These are phyloP conservation scores for Frieseomelitta varia DNA, from an alignment of 1,140 invertebrate species.

Conservation along the genomic window DNA sequence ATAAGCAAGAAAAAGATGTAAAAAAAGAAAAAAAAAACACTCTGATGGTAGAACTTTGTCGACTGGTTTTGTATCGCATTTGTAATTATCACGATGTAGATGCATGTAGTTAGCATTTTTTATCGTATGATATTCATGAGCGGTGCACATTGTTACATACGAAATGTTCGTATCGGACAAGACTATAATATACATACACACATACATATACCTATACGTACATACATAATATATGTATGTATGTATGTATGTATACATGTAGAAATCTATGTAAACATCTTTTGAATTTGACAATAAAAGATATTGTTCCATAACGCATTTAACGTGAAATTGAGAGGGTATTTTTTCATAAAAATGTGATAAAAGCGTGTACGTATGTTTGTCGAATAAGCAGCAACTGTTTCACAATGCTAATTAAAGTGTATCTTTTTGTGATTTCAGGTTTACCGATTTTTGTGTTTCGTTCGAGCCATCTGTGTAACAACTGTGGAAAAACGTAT, in stretches of 20 bases:
- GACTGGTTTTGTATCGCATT: not conserved
- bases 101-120: not conserved
- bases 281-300: slow-evolving; percentile 10
- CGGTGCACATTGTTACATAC: not conserved
- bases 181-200: not conserved
- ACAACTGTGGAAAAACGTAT: slow-evolving; percentile 84
- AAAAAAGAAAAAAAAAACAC: too few species aligned
- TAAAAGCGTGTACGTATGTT: not conserved
- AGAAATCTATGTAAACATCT: not conserved
- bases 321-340: too few species aligned
- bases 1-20: not conserved
- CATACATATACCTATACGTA: too few species aligned
- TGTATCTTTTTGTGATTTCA: slow-evolving; percentile 60
- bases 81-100: not conserved
- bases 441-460: slow-evolving; percentile 44
- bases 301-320: not conserved
- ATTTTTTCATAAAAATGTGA: not conserved
- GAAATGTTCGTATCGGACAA: not conserved
- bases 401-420: slow-evolving; percentile 20
- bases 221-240: too few species aligned
- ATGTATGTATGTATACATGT: not conserved
- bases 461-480: slow-evolving; percentile 77
- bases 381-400: not conserved
- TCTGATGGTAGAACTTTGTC: not conserved
- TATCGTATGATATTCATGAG: not conserved